Percentiles rank a stretch among this genome's conserved stretches.
These are phyloP conservation scores for Trididemnum miniatum DNA, from an alignment of 23 tunicate species.

Conservation along the genomic window DNA sequence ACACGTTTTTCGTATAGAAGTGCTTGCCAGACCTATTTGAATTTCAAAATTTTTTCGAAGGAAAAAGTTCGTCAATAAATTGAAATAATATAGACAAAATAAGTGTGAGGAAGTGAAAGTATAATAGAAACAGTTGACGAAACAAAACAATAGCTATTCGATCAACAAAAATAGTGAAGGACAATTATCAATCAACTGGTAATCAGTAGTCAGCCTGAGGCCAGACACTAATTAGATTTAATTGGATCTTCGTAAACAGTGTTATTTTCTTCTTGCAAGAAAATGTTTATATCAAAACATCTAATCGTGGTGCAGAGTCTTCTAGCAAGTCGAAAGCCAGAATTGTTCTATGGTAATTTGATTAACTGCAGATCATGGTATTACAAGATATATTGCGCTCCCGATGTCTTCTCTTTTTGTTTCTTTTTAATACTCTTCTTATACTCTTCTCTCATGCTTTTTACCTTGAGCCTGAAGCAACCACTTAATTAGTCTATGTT, in stretches of 20 bases:
- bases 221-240: constrained; percentile 17
- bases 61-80: too few relatives aligned
- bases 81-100: too few relatives aligned
- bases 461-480: too few relatives aligned
- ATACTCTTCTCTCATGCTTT: too few relatives aligned
- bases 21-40: too few relatives aligned
- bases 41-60: too few relatives aligned
- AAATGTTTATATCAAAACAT: constrained; percentile 3
- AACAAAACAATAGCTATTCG: neutral
- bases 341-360: neutral
- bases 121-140: too few relatives aligned
- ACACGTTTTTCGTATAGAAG: too few relatives aligned
- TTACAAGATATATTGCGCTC: neutral
- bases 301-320: neutral
- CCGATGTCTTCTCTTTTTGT: too few relatives aligned
- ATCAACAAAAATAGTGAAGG: neutral
- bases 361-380: neutral
- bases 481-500: too few relatives aligned
- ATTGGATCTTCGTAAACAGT: constrained; percentile 8
- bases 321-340: neutral
- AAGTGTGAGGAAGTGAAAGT: too few relatives aligned
- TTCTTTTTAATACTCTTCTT: too few relatives aligned
- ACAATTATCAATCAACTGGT: neutral
- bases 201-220: constrained; percentile 6
- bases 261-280: neutral